These are phyloP conservation scores for Stichodactyla helianthus DNA, from an alignment of 64 coral and sea anemone genomes.

Conservation along the genomic window DNA sequence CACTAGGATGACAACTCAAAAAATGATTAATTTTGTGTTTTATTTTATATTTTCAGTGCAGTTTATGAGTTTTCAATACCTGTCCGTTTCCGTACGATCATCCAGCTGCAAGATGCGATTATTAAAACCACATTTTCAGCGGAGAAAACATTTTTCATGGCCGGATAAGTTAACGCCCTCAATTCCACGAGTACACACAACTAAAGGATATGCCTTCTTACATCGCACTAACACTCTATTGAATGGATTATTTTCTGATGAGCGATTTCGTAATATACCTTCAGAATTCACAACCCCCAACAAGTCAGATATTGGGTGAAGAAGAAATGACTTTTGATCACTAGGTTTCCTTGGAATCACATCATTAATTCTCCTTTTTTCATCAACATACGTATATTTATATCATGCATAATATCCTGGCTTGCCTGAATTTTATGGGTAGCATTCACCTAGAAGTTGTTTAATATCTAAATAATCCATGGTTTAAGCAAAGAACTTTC, in stretches of 20 bases:
- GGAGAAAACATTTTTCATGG: not conserved
- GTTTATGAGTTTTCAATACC: not conserved
- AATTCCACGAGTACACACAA: not conserved
- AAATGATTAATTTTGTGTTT: not conserved
- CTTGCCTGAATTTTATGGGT: too few species aligned
- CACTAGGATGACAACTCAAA: not conserved
- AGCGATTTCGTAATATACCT: not conserved
- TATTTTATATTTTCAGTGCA: not conserved
- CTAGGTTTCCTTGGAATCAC: too few species aligned
- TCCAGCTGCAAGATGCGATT: not conserved
- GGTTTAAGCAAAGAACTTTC: too few species aligned
- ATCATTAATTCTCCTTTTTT: too few species aligned
- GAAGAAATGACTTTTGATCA: too few species aligned
- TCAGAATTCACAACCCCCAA: not conserved
- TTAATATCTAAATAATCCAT: too few species aligned
- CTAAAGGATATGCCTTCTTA: not conserved
- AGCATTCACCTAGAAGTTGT: too few species aligned
- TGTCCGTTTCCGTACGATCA: not conserved
- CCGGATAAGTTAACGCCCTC: conserved; percentile 6
- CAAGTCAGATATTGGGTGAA: not conserved
- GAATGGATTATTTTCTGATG: not conserved
- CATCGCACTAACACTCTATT: not conserved
- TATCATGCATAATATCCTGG: too few species aligned
- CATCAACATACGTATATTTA: too few species aligned
- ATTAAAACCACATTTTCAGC: not conserved